Conservation (phyloP, 2,797 vertebrate genomes). For the Coregonus sp. region DNA sequence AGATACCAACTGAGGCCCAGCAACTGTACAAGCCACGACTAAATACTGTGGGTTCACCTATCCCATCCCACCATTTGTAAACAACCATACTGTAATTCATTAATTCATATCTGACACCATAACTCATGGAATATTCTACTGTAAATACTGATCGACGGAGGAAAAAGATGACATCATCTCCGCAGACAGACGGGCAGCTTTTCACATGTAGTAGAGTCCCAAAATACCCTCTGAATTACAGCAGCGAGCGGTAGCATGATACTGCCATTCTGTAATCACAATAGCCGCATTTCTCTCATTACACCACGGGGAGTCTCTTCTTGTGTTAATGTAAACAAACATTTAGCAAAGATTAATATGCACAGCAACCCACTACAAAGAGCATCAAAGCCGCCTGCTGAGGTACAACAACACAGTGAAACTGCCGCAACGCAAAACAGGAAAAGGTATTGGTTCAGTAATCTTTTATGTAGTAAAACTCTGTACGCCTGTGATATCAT, state of each 20-base stretch:
- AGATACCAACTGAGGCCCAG: slow-evolving; percentile 43
- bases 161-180: slow-evolving; percentile 70
- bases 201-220: slow-evolving; percentile 1
- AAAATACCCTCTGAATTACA: slow-evolving; percentile 5
- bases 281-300: slow-evolving; percentile 56
- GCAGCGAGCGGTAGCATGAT: slow-evolving; percentile 11
- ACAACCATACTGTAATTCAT: slow-evolving; percentile 60
- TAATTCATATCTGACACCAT: slow-evolving; percentile 59
- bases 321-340: slow-evolving; percentile 68
- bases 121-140: slow-evolving; percentile 56
- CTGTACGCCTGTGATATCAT: slow-evolving; percentile 58
- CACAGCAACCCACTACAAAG: slow-evolving; percentile 56
- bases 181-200: slow-evolving; percentile 59
- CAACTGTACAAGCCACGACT: slow-evolving; percentile 58
- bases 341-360: slow-evolving; percentile 58
- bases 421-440: slow-evolving; percentile 21
- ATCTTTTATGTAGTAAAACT: slow-evolving; percentile 71
- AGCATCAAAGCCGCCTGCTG: slow-evolving; percentile 61
- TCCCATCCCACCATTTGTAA: slow-evolving; percentile 10
- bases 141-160: slow-evolving; percentile 51
- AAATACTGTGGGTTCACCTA: slow-evolving; percentile 57
- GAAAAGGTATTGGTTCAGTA: slow-evolving; percentile 53
- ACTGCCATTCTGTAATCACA: slow-evolving; percentile 52
- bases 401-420: slow-evolving; percentile 42
- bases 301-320: slow-evolving; percentile 55